Evolutionary conservation across 2,888 invertebrate genomes (phyloP).

Genomic region (Drosophila sordidapex): DNA sequence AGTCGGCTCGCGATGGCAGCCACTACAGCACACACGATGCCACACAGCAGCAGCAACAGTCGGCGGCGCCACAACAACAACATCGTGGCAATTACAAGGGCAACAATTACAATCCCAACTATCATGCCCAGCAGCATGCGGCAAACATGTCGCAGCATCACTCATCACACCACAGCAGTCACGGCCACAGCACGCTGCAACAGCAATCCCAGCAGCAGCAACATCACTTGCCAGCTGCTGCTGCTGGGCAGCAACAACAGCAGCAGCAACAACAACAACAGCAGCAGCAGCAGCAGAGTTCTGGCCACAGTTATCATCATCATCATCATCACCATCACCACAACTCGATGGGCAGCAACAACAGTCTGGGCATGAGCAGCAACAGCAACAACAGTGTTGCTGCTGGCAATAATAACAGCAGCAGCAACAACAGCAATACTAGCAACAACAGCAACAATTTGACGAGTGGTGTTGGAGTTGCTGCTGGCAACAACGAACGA

Average conservation of each 20-base stretch:
- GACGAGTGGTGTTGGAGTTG: conserved; percentile 45
- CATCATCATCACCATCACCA: conserved; percentile 69
- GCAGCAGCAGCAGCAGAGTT: conserved; percentile 58
- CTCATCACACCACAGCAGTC: conserved; percentile 42
- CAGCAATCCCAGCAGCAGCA: conserved; percentile 63
- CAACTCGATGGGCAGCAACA: conserved; percentile 60
- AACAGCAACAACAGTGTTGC: conserved; percentile 22
- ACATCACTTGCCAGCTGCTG: conserved; percentile 54
- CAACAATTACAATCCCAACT: conserved; percentile 82
- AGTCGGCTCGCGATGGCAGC: conserved; percentile 56
- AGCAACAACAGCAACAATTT: conserved; percentile 45
- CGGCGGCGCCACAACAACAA: conserved; percentile 1
- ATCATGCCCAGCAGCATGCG: conserved; percentile 78
- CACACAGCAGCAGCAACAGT: conserved; percentile 45
- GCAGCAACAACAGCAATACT: conserved; percentile 14
- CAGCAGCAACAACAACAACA: conserved; percentile 58
- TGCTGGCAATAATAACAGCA: conserved; percentile 27
- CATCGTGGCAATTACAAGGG: conserved; percentile 82
- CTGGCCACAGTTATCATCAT: conserved; percentile 62
- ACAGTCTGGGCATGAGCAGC: conserved; percentile 44
- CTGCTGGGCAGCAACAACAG: conserved; percentile 48
- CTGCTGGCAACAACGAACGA: conserved; percentile 56
- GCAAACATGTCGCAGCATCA: conserved; percentile 71
- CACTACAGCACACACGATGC: conserved; percentile 76
- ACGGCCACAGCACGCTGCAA: conserved; percentile 53